Evolutionary conservation across 2,797 vertebrate species (phyloP).

Genomic region (Pterois miles): DNA sequence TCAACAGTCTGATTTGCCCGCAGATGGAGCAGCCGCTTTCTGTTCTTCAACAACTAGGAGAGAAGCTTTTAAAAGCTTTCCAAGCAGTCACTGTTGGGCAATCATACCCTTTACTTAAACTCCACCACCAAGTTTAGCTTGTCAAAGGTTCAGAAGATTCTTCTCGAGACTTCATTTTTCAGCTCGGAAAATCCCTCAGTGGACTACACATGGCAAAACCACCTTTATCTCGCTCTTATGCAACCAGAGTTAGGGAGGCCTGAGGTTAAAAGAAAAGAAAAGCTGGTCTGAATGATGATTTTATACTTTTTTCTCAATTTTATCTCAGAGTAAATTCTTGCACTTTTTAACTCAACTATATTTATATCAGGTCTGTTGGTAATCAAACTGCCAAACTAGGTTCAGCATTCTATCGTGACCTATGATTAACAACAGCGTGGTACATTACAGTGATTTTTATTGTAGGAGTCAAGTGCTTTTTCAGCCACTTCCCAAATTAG

Average conservation of each 20-base stretch:
- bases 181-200: constrained; percentile 5
- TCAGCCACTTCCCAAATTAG: neutral
- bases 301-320: neutral
- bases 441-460: neutral
- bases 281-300: neutral
- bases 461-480: neutral
- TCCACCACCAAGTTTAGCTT: neutral
- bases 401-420: neutral
- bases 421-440: neutral
- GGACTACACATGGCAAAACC: constrained; percentile 17
- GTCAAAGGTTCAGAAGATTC: neutral
- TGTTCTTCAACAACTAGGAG: neutral
- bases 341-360: neutral
- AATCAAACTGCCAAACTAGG: neutral
- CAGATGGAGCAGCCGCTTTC: neutral
- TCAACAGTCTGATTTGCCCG: neutral
- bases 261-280: neutral
- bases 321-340: neutral
- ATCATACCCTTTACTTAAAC: neutral
- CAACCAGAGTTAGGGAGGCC: neutral
- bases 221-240: constrained; percentile 12
- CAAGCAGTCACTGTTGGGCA: neutral
- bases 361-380: neutral
- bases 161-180: neutral
- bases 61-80: constrained; percentile 7